Conservation (phyloP, 2,888 invertebrate genomes). For the Synergus gifuensis region DNA sequence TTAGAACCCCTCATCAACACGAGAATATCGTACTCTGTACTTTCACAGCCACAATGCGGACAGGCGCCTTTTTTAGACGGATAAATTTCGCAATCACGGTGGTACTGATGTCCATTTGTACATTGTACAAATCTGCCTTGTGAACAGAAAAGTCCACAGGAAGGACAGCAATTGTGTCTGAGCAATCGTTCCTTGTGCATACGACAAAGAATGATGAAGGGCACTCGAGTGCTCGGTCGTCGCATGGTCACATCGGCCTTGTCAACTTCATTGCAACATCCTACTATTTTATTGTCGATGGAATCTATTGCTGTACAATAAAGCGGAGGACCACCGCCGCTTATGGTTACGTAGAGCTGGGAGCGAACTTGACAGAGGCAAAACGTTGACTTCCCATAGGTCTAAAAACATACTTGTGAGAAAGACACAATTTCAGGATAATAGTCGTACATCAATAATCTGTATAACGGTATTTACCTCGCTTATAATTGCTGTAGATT, state of each 20-base stretch:
- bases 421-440: constrained; percentile 20
- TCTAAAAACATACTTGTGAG: constrained; percentile 61
- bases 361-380: constrained; percentile 80
- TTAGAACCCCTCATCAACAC: constrained; percentile 83
- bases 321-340: constrained; percentile 79
- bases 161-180: constrained; percentile 93
- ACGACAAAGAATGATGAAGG: constrained; percentile 89
- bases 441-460: background rate
- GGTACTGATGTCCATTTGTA: constrained; percentile 88
- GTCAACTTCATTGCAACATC: constrained; percentile 87
- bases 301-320: constrained; percentile 89
- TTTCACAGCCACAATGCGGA: constrained; percentile 86
- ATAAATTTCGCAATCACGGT: constrained; percentile 87
- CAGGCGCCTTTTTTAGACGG: constrained; percentile 80
- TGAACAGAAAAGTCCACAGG: constrained; percentile 93
- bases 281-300: constrained; percentile 86
- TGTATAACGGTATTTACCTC: constrained; percentile 46
- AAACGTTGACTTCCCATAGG: constrained; percentile 72
- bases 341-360: constrained; percentile 79
- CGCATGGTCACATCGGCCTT: constrained; percentile 81
- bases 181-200: constrained; percentile 87
- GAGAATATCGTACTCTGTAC: constrained; percentile 80
- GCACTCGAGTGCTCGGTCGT: constrained; percentile 86
- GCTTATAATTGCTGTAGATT: constrained; percentile 72
- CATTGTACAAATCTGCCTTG: constrained; percentile 94